Conservation (phyloP, 1,140 invertebrate species). For the Aphidius ervi region DNA sequence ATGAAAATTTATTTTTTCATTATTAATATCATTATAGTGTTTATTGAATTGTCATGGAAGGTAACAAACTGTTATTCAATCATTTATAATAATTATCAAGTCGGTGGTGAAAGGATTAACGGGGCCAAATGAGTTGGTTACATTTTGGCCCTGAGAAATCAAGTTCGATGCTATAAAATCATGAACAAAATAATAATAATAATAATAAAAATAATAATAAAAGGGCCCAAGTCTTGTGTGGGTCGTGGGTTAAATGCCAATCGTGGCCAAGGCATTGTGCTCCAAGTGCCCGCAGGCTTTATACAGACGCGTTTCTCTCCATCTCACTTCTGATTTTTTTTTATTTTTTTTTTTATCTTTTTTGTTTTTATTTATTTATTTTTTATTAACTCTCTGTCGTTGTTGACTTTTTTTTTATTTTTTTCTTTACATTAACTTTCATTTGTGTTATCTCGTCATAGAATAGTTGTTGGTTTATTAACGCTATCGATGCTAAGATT, state of each 20-base stretch:
- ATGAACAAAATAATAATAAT: neutral
- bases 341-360: too few relatives aligned
- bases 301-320: conserved; percentile 18
- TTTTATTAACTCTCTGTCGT: too few relatives aligned
- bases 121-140: neutral
- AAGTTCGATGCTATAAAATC: conserved; percentile 1
- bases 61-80: conserved; percentile 15
- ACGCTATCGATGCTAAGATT: conserved; percentile 46
- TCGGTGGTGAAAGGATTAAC: too few relatives aligned
- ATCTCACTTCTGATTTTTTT: neutral
- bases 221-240: conserved; percentile 25
- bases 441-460: conserved; percentile 31
- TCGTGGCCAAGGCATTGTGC: conserved; percentile 38
- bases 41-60: conserved; percentile 21
- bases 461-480: conserved; percentile 48
- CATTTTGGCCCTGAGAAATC: neutral
- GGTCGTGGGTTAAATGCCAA: conserved; percentile 40
- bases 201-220: conserved; percentile 22
- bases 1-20: neutral
- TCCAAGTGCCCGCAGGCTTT: conserved; percentile 21
- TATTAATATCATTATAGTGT: neutral
- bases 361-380: conserved; percentile 18
- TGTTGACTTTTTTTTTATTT: too few relatives aligned
- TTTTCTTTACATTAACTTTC: too few relatives aligned
- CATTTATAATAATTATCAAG: conserved; percentile 19